Evolutionary conservation across 2,113 vertebrate species (phyloP).

Genomic region (Spermophilus dauricus): DNA sequence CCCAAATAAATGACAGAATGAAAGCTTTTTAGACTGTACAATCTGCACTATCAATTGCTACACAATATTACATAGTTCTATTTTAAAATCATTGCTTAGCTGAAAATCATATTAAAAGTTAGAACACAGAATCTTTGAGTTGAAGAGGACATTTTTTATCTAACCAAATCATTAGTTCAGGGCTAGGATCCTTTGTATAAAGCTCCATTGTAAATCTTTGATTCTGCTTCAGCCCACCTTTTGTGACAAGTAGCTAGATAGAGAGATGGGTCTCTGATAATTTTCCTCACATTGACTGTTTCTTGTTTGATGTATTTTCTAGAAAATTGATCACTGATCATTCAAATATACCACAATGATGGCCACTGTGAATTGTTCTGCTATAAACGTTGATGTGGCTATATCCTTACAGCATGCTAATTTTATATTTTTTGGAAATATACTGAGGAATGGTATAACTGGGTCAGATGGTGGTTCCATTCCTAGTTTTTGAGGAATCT

Average conservation of each 20-base stretch:
- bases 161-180: neutral
- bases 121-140: neutral
- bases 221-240: neutral
- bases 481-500: too few species aligned
- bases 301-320: neutral
- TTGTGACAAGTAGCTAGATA: neutral
- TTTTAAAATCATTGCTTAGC: neutral
- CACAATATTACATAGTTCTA: neutral
- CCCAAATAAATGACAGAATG: neutral
- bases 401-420: too few species aligned
- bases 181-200: neutral
- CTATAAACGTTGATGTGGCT: too few species aligned
- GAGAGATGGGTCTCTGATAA: neutral
- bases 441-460: too few species aligned
- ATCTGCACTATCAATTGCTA: neutral
- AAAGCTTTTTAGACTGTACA: neutral
- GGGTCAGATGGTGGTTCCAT: too few species aligned
- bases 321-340: neutral
- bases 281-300: neutral
- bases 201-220: neutral
- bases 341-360: neutral
- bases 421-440: too few species aligned
- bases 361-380: too few species aligned
- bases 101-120: conserved; percentile 12
- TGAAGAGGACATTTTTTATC: neutral